Percentiles rank a stretch among this genome's conserved stretches.
These are phyloP conservation scores for Pollicipes pollicipes DNA, from an alignment of 1,140 invertebrate species.

Conservation along the genomic window DNA sequence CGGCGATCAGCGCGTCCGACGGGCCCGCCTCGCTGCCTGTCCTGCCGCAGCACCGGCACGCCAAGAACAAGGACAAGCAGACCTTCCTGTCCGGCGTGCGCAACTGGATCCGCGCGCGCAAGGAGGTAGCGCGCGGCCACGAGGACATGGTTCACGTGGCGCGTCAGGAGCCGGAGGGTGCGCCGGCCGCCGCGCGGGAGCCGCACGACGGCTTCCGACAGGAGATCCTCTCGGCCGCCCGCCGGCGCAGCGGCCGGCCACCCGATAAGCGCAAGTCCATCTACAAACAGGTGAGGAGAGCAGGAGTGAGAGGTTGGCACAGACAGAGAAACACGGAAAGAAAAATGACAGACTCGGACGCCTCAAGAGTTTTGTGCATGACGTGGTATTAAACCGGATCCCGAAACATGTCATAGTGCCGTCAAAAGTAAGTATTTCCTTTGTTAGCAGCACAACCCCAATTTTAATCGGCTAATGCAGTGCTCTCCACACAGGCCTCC, in stretches of 20 bases:
- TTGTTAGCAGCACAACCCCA: no score
- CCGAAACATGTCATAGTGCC: no score
- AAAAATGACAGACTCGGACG: no score
- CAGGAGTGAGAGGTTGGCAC: no score
- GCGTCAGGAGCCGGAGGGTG: background rate
- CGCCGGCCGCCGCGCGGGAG: slow-evolving; percentile 10
- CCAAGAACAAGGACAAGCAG: background rate
- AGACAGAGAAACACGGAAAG: no score
- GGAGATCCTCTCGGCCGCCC: background rate
- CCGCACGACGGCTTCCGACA: slow-evolving; percentile 8
- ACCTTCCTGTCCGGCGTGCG: background rate
- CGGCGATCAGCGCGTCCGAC: no score
- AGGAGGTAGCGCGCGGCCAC: background rate
- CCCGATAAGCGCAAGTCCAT: slow-evolving; percentile 5
- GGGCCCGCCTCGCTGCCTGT: background rate
- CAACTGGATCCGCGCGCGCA: background rate
- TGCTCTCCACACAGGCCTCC: no score
- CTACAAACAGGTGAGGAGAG: slow-evolving; percentile 8
- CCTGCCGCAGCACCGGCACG: background rate
- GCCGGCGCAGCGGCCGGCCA: background rate
- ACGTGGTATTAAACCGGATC: no score
- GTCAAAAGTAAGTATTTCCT: no score
- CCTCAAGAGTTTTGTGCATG: no score
- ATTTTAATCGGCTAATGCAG: no score
- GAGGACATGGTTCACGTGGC: background rate